Conservation (phyloP, 1,140 invertebrate species). For the Nasonia giraulti region DNA sequence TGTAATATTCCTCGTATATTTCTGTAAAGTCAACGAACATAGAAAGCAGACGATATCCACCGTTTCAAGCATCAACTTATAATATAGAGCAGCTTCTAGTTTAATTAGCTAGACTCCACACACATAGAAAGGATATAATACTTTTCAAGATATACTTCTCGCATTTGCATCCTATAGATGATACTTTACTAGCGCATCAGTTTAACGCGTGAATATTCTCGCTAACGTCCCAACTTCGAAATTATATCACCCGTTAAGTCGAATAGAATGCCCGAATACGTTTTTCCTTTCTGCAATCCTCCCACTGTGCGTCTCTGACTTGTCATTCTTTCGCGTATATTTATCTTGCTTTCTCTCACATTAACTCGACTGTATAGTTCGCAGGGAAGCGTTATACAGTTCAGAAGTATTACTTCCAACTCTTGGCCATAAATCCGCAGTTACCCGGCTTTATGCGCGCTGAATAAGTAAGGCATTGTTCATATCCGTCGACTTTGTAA, state of each 20-base stretch:
- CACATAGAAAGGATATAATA: neutral
- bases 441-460: neutral
- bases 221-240: conserved; percentile 21
- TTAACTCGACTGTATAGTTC: neutral
- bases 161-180: conserved; percentile 41
- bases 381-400: neutral
- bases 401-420: neutral
- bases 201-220: conserved; percentile 31
- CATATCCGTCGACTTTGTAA: neutral
- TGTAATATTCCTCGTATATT: no score
- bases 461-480: neutral
- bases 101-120: conserved; percentile 11
- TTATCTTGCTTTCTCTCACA: neutral
- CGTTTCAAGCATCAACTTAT: conserved; percentile 34
- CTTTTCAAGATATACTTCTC: conserved; percentile 32
- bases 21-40: neutral
- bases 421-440: neutral
- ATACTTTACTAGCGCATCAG: conserved; percentile 12
- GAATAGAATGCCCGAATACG: conserved; percentile 4
- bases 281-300: conserved; percentile 12
- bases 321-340: neutral
- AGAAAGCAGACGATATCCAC: conserved; percentile 20
- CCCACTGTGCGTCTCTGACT: neutral
- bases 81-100: conserved; percentile 34
- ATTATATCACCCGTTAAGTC: conserved; percentile 20